Evolutionary conservation across 2,113 vertebrate species (phyloP).

Genomic region (Tinamus guttatus): DNA sequence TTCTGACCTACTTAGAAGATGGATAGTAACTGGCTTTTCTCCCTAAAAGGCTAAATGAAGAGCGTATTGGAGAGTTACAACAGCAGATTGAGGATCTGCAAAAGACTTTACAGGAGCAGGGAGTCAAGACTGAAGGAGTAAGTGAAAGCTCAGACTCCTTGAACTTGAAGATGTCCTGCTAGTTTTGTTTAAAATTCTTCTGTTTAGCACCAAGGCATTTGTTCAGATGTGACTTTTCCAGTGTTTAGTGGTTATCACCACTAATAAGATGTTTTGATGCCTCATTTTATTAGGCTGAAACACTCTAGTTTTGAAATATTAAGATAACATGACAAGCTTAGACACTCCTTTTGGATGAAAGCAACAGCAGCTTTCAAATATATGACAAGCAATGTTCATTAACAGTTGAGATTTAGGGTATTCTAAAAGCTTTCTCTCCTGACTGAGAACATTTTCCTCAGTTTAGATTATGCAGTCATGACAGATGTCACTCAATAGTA

Average conservation of each 20-base stretch:
- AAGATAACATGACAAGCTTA: neutral
- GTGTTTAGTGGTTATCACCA: neutral
- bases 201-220: neutral
- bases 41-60: conserved; percentile 83
- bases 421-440: neutral
- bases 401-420: neutral
- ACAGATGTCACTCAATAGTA: neutral
- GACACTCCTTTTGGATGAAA: neutral
- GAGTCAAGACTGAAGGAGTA: conserved; percentile 89
- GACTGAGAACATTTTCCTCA: neutral
- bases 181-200: neutral
- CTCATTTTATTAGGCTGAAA: neutral
- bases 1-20: neutral
- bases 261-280: neutral
- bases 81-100: conserved; percentile 96
- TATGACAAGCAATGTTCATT: neutral
- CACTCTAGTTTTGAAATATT: accelerated
- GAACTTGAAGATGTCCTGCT: neutral
- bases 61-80: conserved; percentile 87
- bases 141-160: conserved; percentile 71
- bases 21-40: neutral
- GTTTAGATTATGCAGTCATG: neutral
- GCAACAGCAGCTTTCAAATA: neutral
- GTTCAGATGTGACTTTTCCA: neutral
- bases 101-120: conserved; percentile 92